Base-by-base conservation (phyloP, 2,113 vertebrate genomes). In the Cavia porcellus region DNA sequence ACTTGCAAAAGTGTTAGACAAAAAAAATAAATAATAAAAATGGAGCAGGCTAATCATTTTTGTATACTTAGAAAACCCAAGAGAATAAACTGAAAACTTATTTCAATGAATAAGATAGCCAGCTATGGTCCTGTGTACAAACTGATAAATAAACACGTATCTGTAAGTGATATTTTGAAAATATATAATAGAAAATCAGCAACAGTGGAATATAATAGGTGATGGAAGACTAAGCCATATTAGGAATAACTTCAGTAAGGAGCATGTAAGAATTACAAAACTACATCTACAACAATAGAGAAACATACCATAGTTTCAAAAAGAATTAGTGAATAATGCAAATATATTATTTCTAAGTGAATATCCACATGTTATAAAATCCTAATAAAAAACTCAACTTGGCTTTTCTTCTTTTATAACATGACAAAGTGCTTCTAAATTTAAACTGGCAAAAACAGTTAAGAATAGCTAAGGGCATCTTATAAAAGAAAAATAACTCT, bases 341-440 rank as follows among this genome's bases (percentile, higher is more conserved):
- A 61, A 80, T 42, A 86, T 59, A 80, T 80, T 80, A 45, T 94
- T 90, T 85, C 45, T 62, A 92, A 92, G 81, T 64, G 50, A 75
- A 97, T 96, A 61, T 87, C 52, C 66, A 45, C 72, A 30, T 42
- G 70, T 77, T 45, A 66, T 74, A 83, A 97, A 94, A 96, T 68
- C 57, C 35, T 35, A 89, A 86, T 83, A 5, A 91, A 77, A 88
- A 92, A 3, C 35, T 62, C 85, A 92, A 59, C 32, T 97, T 89
- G 47, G 90, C 57, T 96, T 94, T 95, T 82, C 50, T 90, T 68
- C 83, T 79, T 92, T 93, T 81, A 66, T 83, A 94, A 89, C 32
- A 94, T 86, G 83, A 84, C 75, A 94, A 94, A 89, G 42, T 86
- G 62, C n/a, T 94, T 95, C 95, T 90, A 94, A 93, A 87, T 75